These are phyloP conservation scores for Pagetopsis macropterus DNA, from an alignment of 2,797 vertebrate species.

Conservation along the genomic window DNA sequence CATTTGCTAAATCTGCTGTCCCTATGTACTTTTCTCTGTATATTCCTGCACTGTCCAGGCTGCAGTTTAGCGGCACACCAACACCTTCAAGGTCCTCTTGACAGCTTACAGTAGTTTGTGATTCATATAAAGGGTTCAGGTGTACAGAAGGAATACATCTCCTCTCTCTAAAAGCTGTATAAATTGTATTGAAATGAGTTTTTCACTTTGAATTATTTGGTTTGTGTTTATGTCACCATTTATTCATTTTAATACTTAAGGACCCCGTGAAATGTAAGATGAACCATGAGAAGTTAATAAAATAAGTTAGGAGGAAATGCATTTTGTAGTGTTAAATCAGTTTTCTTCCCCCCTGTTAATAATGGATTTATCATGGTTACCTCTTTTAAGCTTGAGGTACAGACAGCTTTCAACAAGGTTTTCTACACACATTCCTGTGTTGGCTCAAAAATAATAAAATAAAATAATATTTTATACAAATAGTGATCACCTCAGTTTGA, in stretches of 20 bases:
- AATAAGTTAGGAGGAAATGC: slow-evolving; percentile 18
- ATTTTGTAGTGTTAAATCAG: slow-evolving; percentile 6
- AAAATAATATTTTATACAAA: background rate
- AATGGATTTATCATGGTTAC: slow-evolving; percentile 22
- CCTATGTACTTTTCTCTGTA: slow-evolving; percentile 88
- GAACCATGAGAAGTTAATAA: slow-evolving; percentile 22
- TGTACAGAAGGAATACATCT: slow-evolving; percentile 63
- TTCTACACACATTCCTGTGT: slow-evolving; percentile 3
- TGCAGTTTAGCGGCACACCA: slow-evolving; percentile 74
- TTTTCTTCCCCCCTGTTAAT: slow-evolving; percentile 7
- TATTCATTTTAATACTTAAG: slow-evolving; percentile 38
- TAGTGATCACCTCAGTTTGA: slow-evolving; percentile 10
- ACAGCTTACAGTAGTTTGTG: slow-evolving; percentile 61
- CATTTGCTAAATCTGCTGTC: slow-evolving; percentile 68
- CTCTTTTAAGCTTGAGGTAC: slow-evolving; percentile 45
- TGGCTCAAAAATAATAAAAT: slow-evolving; percentile 1
- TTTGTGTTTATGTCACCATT: slow-evolving; percentile 40
- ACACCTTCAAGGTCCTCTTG: slow-evolving; percentile 55
- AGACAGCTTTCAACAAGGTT: slow-evolving; percentile 46
- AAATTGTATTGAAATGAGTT: slow-evolving; percentile 70
- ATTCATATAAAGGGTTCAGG: slow-evolving; percentile 55
- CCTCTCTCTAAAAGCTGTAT: slow-evolving; percentile 64
- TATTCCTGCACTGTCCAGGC: slow-evolving; percentile 90
- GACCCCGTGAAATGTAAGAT: slow-evolving; percentile 64
- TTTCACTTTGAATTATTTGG: slow-evolving; percentile 59